These are phyloP conservation scores for Caenorhabditis sulstoni DNA, from an alignment of 2,888 invertebrate genomes.

Conservation along the genomic window DNA sequence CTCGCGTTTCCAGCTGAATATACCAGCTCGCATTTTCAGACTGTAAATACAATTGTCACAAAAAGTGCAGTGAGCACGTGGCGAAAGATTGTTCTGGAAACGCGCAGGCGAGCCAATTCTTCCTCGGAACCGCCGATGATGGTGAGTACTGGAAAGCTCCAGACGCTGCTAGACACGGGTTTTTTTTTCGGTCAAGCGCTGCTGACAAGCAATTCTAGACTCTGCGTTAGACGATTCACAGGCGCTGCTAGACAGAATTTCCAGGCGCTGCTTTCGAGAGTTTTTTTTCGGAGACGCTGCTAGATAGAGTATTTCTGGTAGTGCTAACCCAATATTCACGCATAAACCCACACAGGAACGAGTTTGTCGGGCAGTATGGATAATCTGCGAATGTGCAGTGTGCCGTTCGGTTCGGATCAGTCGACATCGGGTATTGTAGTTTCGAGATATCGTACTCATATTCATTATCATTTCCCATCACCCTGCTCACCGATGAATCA, in stretches of 20 bases:
- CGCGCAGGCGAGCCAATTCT: slow-evolving; percentile 64
- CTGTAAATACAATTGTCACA: slow-evolving; percentile 96
- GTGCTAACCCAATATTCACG: too few relatives aligned
- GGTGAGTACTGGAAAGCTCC: slow-evolving; percentile 58
- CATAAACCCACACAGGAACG: slow-evolving; percentile 41
- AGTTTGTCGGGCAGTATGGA: slow-evolving; percentile 75
- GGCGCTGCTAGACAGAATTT: slow-evolving; percentile 8
- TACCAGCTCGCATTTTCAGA: slow-evolving; percentile 81
- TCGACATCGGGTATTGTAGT: slow-evolving; percentile 38
- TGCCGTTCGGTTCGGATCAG: slow-evolving; percentile 73
- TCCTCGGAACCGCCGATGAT: slow-evolving; percentile 70
- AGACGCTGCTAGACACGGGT: too few relatives aligned
- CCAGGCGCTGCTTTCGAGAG: neutral
- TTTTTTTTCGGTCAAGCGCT: too few relatives aligned
- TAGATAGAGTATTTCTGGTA: slow-evolving; percentile 20
- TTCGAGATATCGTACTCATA: neutral
- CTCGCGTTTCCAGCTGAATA: neutral
- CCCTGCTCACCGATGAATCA: neutral
- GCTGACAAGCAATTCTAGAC: too few relatives aligned
- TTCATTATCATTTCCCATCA: neutral
- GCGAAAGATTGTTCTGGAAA: slow-evolving; percentile 80
- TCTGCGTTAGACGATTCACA: slow-evolving; percentile 3
- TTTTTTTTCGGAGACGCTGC: slow-evolving; percentile 8
- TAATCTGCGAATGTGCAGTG: slow-evolving; percentile 76
- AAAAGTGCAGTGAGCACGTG: slow-evolving; percentile 86